Conservation (phyloP, 1,140 invertebrate genomes). For the Rhynchophorus ferrugineus region DNA sequence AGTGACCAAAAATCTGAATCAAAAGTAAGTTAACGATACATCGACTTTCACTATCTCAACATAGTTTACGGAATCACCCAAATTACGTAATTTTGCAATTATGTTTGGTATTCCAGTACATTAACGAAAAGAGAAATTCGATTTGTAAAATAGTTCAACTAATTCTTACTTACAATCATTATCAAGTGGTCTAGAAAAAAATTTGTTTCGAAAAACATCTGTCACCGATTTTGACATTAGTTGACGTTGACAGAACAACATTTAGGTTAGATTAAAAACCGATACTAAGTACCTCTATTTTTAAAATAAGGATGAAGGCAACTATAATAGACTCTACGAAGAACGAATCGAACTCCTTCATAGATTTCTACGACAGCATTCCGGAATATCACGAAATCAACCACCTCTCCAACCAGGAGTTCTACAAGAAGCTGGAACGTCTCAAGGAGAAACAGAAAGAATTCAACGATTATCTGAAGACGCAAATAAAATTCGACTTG, state of each 20-base stretch:
- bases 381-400: slow-evolving; percentile 62
- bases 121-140: too few relatives aligned
- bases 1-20: slow-evolving; percentile 30
- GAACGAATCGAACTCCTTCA: slow-evolving; percentile 45
- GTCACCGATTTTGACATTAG: too few relatives aligned
- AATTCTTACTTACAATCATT: too few relatives aligned
- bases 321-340: slow-evolving; percentile 27
- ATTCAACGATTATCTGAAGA: slow-evolving; percentile 47
- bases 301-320: slow-evolving; percentile 5
- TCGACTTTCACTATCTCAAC: slow-evolving; percentile 24
- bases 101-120: too few relatives aligned
- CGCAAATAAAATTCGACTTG: slow-evolving; percentile 42
- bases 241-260: too few relatives aligned
- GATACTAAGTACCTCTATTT: neutral
- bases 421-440: slow-evolving; percentile 54
- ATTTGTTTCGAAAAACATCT: too few relatives aligned
- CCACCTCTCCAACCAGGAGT: slow-evolving; percentile 59
- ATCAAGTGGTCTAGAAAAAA: too few relatives aligned
- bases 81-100: too few relatives aligned
- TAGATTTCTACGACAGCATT: slow-evolving; percentile 60
- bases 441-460: slow-evolving; percentile 56
- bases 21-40: slow-evolving; percentile 5
- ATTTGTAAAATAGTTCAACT: too few relatives aligned
- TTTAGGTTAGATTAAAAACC: slow-evolving; percentile 18
- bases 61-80: slow-evolving; percentile 28